Percentiles rank a stretch among this genome's conserved stretches.
These are phyloP conservation scores for Patiria pectinifera DNA, from an alignment of 53 echinoderm and acorn worm species.

Conservation along the genomic window DNA sequence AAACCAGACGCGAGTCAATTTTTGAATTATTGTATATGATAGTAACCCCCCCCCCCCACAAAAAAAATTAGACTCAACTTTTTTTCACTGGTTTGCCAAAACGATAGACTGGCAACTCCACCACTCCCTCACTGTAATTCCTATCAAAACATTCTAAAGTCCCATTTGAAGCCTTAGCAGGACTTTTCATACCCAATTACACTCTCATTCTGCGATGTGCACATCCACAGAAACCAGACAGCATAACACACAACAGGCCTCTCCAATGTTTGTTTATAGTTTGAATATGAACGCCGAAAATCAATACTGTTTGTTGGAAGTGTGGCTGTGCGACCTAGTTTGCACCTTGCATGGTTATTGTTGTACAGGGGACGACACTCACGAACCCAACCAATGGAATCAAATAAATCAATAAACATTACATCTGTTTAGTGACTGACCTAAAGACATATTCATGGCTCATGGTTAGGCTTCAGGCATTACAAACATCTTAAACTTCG, in stretches of 20 bases:
- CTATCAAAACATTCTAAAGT: conserved; percentile 6
- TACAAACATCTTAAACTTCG: too few relatives aligned
- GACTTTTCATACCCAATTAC: conserved; percentile 16
- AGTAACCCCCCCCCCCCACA: too few relatives aligned
- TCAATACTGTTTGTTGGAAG: conserved; percentile 31
- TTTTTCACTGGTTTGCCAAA: too few relatives aligned
- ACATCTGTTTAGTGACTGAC: conserved; percentile 28
- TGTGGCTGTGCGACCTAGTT: background rate
- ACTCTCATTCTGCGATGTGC: background rate
- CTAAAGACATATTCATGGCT: conserved; percentile 16
- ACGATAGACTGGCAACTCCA: background rate
- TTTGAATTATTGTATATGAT: too few relatives aligned
- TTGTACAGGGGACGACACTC: background rate
- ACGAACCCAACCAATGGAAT: conserved; percentile 8
- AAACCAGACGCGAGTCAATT: too few relatives aligned
- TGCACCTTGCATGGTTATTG: conserved; percentile 25
- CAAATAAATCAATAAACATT: conserved; percentile 45
- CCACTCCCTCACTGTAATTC: background rate
- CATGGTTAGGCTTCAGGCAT: too few relatives aligned
- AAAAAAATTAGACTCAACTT: too few relatives aligned
- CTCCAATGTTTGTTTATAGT: conserved; percentile 30
- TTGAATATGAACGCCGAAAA: conserved; percentile 21
- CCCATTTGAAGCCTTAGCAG: conserved; percentile 1
- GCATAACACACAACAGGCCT: background rate
- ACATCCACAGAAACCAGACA: conserved; percentile 25